A percentile compares a stretch with the other conserved stretches of the same genome.
These are phyloP conservation scores for Apeira syringaria DNA, from an alignment of 2,888 invertebrate species.

Conservation along the genomic window DNA sequence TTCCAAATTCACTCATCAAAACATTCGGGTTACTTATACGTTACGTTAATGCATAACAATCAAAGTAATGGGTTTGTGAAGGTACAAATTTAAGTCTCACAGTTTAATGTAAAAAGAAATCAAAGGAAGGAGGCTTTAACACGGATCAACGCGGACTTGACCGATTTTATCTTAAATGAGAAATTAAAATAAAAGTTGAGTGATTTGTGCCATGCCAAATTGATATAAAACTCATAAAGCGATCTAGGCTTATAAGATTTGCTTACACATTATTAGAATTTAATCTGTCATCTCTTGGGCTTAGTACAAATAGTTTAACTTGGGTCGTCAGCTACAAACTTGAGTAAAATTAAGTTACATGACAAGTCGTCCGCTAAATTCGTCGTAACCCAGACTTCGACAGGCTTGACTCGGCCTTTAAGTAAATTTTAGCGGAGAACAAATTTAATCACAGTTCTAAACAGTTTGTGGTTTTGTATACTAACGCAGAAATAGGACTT, in stretches of 20 bases:
- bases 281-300: constrained; percentile 3
- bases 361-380: constrained; percentile 11
- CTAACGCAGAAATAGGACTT: background rate
- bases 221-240: too few relatives aligned
- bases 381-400: constrained; percentile 6
- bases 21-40: too few relatives aligned
- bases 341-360: constrained; percentile 18
- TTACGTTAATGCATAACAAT: too few relatives aligned
- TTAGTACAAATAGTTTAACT: constrained; percentile 9
- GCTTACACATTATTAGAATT: background rate
- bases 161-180: too few relatives aligned
- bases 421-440: constrained; percentile 17
- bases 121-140: too few relatives aligned
- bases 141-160: too few relatives aligned
- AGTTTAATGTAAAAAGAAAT: too few relatives aligned
- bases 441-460: constrained; percentile 8
- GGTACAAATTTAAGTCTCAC: too few relatives aligned
- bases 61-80: too few relatives aligned
- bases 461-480: constrained; percentile 1
- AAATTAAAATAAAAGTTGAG: too few relatives aligned
- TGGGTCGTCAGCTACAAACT: constrained; percentile 5
- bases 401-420: constrained; percentile 2
- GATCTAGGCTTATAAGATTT: background rate
- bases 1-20: too few relatives aligned
- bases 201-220: too few relatives aligned